Base-by-base conservation (phyloP, 2,113 vertebrate genomes). In the Vulpes vulpes region DNA sequence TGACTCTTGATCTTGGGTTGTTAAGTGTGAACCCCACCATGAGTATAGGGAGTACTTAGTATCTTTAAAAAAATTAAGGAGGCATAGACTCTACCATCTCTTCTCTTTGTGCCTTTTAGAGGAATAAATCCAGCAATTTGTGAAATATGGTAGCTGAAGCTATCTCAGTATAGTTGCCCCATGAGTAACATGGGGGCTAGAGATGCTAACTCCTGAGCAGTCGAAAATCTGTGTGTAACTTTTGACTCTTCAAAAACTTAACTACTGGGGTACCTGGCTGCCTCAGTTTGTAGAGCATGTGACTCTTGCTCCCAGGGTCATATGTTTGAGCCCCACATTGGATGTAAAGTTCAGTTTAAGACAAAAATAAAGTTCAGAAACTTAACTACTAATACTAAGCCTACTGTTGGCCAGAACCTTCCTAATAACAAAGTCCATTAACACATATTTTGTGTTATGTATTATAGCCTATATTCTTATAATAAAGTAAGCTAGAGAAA, bases 21-120 rank as follows among this genome's bases (percentile, higher is more conserved):
- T 4, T 74, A 8, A 74, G 23, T 76, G 23, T 76, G 12, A 76
- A 43, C 23, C 43, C 73, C 23, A 49, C 23, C 23, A 27, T 76
- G 43, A 25, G 25, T 76, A 3, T 16, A 76, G 73, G 9, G 73
- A 27, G 27, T 76, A 76, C 43, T 76, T 16, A 27, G 14, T 49
- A 49, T 16, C 73, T 76, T 76, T 8, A 9, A 76, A 85, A 84
- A 89, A 65, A 55, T 59, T 51, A 81, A 74, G 67, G 51, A 79
- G 25, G n/a, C 1, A 76, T 25, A 85, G 20, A 49, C 8, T 74
- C 25, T 25, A 32, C 3, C 27, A 53, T n/a, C 12, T 91, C 25
- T 96, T 85, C 19, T 89, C 11, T 59, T 91, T 91, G 67, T 53
- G 14, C 23, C 25, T 91, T 92, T 92, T 80, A 81, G n/a, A 92